Conservation (phyloP, 1,140 invertebrate genomes). For the Drosophila miranda region DNA sequence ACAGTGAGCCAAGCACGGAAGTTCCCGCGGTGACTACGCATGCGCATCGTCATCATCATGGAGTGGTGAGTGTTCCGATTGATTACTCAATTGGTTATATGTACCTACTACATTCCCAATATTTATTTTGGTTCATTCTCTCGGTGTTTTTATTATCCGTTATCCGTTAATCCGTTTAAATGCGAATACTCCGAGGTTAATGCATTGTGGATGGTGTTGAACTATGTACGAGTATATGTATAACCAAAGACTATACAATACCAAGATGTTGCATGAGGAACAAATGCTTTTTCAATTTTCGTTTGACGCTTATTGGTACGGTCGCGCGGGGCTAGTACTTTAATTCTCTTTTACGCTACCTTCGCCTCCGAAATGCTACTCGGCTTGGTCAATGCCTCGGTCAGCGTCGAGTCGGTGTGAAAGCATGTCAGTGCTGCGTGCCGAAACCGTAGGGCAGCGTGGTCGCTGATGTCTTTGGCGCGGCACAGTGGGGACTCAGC, state of each 20-base stretch:
- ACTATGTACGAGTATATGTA: slow-evolving; percentile 7
- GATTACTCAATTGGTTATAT: slow-evolving; percentile 5
- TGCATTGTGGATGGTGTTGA: slow-evolving; percentile 45
- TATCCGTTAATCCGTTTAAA: slow-evolving; percentile 37
- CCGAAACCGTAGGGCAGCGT: too few relatives aligned
- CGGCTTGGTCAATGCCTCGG: too few relatives aligned
- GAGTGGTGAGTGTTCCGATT: slow-evolving; percentile 79
- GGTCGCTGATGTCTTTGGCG: too few relatives aligned
- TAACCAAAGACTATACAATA: slow-evolving; percentile 5
- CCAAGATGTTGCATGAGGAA: too few relatives aligned
- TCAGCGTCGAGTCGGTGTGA: too few relatives aligned
- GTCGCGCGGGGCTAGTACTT: too few relatives aligned
- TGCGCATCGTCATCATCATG: slow-evolving; percentile 87
- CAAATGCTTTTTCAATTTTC: too few relatives aligned
- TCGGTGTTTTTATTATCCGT: slow-evolving; percentile 56
- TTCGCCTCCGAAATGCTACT: too few relatives aligned
- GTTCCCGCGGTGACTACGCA: slow-evolving; percentile 82
- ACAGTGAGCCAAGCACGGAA: slow-evolving; percentile 65
- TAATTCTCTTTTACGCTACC: too few relatives aligned
- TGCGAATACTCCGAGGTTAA: slow-evolving; percentile 51
- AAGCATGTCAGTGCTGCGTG: too few relatives aligned
- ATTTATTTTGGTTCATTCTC: slow-evolving; percentile 44
- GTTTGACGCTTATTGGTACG: too few relatives aligned
- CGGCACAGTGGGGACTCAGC: too few relatives aligned
- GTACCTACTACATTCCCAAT: slow-evolving; percentile 1